Evolutionary conservation across 2,888 invertebrate genomes (phyloP).

Genomic region (Entomobrya proxima): DNA sequence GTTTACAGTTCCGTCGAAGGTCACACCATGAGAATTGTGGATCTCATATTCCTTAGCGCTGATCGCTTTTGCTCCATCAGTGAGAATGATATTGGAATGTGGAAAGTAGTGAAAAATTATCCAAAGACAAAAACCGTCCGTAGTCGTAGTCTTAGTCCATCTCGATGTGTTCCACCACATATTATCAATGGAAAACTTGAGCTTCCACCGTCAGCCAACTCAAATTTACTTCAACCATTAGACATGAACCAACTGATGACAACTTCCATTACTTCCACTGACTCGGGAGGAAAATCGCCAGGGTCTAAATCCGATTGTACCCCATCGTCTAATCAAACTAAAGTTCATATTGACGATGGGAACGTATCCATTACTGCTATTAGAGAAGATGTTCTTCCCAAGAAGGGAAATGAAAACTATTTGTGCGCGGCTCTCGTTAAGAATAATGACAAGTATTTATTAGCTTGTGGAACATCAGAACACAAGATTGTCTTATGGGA

Average conservation of each 20-base stretch:
- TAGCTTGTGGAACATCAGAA: slow-evolving; percentile 73
- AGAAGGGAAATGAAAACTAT: slow-evolving; percentile 65
- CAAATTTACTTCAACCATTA: slow-evolving; percentile 49
- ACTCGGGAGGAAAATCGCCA: slow-evolving; percentile 65
- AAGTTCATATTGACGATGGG: slow-evolving; percentile 64
- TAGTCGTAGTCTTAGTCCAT: slow-evolving; percentile 67
- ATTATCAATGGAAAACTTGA: slow-evolving; percentile 49
- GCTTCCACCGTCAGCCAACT: slow-evolving; percentile 26
- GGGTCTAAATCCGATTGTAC: slow-evolving; percentile 66
- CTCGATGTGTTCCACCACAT: slow-evolving; percentile 46
- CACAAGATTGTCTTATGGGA: slow-evolving; percentile 71
- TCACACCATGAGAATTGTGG: slow-evolving; percentile 71
- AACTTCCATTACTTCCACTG: slow-evolving; percentile 45
- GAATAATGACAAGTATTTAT: slow-evolving; percentile 61
- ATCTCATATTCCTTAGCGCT: slow-evolving; percentile 59
- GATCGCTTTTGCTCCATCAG: slow-evolving; percentile 70
- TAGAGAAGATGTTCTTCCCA: slow-evolving; percentile 64
- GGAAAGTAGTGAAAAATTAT: slow-evolving; percentile 65
- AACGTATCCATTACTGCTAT: slow-evolving; percentile 54
- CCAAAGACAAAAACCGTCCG: slow-evolving; percentile 60
- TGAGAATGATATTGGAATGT: slow-evolving; percentile 73
- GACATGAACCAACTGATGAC: slow-evolving; percentile 53
- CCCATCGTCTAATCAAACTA: slow-evolving; percentile 22
- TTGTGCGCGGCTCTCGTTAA: slow-evolving; percentile 69
- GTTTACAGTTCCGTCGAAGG: slow-evolving; percentile 66